phyloP scores from a whole-genome alignment of 2,113 vertebrate species.

The Boulengeromyrus knoepffleri region DNA sequence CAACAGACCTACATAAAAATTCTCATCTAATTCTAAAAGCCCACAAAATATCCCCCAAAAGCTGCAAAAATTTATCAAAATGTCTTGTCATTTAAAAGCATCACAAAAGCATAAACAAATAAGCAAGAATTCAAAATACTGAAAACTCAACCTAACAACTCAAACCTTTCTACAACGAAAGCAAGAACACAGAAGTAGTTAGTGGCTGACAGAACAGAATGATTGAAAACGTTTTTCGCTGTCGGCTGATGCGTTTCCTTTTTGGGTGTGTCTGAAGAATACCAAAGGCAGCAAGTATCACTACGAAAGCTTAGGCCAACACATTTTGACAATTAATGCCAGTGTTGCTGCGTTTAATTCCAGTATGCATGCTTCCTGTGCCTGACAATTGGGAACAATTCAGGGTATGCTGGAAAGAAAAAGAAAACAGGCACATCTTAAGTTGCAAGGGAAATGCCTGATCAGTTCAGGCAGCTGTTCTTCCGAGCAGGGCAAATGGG shows the following conservation, averaged over 20 bases:
- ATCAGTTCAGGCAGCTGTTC: conserved; percentile 8
- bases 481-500: conserved; percentile 27
- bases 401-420: neutral
- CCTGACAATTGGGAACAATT: neutral
- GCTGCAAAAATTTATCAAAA: neutral
- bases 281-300: neutral
- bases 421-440: neutral
- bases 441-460: conserved; percentile 7
- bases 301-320: neutral
- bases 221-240: neutral
- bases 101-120: neutral
- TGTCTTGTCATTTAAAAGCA: neutral
- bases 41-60: neutral
- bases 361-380: neutral
- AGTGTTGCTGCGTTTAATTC: neutral
- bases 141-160: neutral
- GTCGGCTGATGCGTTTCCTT: neutral
- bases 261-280: neutral
- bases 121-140: neutral
- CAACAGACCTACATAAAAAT: neutral
- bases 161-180: neutral
- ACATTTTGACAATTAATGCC: neutral
- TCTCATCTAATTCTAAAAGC: neutral
- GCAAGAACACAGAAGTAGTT: neutral
- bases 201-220: neutral